These are phyloP conservation scores for Oscheius sp. DNA, from an alignment of 2,888 invertebrate species.

Conservation along the genomic window DNA sequence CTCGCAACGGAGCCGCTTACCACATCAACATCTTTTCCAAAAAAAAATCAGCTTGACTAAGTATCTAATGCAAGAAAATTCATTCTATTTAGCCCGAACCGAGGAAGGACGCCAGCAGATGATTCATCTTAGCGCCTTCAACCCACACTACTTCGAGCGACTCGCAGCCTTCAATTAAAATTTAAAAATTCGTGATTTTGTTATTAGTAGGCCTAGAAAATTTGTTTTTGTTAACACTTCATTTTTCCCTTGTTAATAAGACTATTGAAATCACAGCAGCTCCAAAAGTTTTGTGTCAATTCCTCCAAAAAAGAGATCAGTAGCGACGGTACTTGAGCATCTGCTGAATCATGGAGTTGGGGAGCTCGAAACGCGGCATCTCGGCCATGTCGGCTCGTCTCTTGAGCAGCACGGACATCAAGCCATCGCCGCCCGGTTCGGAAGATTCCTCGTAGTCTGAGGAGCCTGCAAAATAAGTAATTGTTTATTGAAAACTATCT, in stretches of 20 bases:
- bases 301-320: background rate
- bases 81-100: conserved; percentile 56
- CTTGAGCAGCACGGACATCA: conserved; percentile 28
- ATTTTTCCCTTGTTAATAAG: conserved; percentile 18
- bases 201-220: conserved; percentile 13
- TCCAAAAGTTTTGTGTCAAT: too few species aligned
- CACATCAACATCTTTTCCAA: background rate
- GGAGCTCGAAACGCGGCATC: conserved; percentile 29
- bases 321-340: conserved; percentile 37
- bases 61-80: background rate
- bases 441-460: conserved; percentile 4
- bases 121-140: conserved; percentile 68
- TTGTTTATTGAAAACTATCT: background rate
- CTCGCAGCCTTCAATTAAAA: conserved; percentile 66
- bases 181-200: background rate
- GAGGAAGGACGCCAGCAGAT: conserved; percentile 65
- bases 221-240: conserved; percentile 19
- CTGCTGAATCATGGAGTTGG: conserved; percentile 27
- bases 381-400: conserved; percentile 10
- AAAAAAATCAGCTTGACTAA: background rate
- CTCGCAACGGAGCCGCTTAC: too few species aligned
- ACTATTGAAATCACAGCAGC: conserved; percentile 14
- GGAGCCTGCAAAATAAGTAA: background rate
- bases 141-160: conserved; percentile 68
- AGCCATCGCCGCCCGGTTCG: conserved; percentile 2